Evolutionary conservation across 2,888 invertebrate genomes (phyloP).

Genomic region (Watsonalla binaria): DNA sequence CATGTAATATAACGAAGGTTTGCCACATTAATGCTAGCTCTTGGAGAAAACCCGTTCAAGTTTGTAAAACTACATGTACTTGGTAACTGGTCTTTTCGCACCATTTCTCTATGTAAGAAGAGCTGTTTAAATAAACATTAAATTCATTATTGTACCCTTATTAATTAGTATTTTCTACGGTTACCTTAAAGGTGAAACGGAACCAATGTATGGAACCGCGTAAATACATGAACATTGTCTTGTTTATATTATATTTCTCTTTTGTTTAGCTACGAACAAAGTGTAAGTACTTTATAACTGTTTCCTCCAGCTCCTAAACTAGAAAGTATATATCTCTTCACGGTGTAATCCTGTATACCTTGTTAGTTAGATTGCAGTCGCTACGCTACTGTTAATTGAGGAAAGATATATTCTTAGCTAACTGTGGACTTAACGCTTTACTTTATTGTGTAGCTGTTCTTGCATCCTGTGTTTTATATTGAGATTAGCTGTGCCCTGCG

Average conservation of each 20-base stretch:
- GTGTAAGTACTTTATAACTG: not conserved
- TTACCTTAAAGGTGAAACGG: no score
- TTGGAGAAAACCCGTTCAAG: no score
- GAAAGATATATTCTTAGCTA: constrained; percentile 41
- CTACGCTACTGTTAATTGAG: constrained; percentile 53
- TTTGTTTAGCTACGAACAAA: no score
- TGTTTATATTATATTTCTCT: no score
- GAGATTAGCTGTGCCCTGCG: no score
- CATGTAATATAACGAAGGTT: no score
- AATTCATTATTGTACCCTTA: no score
- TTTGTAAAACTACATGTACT: constrained; percentile 33
- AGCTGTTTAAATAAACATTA: no score
- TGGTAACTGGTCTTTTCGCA: constrained; percentile 32
- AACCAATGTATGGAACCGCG: no score
- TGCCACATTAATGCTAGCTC: constrained; percentile 48
- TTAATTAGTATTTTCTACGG: no score
- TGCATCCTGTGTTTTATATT: not conserved
- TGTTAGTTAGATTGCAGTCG: constrained; percentile 46
- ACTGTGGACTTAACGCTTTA: constrained; percentile 14
- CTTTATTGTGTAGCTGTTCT: not conserved
- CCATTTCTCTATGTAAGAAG: constrained; percentile 14
- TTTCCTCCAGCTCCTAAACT: not conserved
- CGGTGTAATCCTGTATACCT: constrained; percentile 35
- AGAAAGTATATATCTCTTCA: constrained; percentile 11
- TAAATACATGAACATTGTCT: no score